phyloP scores from a whole-genome alignment of 2,888 invertebrate genomes.

The Disparrhopalites patrizii region DNA sequence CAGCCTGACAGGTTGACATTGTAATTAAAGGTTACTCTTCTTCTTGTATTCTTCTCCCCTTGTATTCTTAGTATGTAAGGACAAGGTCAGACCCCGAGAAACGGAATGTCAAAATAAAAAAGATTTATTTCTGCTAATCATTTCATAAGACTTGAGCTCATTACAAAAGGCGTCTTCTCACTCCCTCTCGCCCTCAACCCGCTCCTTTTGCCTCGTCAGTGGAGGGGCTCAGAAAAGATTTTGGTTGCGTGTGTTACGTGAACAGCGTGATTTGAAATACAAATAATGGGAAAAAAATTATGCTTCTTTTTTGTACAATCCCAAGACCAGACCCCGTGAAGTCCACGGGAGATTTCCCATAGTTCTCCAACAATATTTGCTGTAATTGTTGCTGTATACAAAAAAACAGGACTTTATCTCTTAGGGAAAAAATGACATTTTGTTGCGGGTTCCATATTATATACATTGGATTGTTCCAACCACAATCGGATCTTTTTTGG shows the following conservation, averaged over 20 bases:
- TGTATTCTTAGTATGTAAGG: background rate
- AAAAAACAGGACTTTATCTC: too few species aligned
- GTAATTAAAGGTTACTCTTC: background rate
- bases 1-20: conserved; percentile 3
- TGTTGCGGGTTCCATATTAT: too few species aligned
- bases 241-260: background rate
- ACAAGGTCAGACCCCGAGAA: background rate
- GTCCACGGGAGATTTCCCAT: background rate
- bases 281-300: background rate
- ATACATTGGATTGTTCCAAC: too few species aligned
- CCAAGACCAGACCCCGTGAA: background rate
- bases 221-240: too few species aligned
- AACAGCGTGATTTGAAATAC: background rate
- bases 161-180: background rate
- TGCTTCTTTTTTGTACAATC: background rate
- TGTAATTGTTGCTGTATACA: too few species aligned
- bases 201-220: background rate
- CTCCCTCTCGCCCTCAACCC: background rate
- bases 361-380: background rate
- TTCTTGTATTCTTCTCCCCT: background rate
- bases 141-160: conserved; percentile 6
- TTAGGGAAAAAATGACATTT: too few species aligned
- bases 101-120: conserved; percentile 23
- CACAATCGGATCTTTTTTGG: too few species aligned
- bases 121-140: conserved; percentile 16